Conservation (phyloP, 2,113 vertebrate genomes). For the Brienomyrus longianalis region DNA sequence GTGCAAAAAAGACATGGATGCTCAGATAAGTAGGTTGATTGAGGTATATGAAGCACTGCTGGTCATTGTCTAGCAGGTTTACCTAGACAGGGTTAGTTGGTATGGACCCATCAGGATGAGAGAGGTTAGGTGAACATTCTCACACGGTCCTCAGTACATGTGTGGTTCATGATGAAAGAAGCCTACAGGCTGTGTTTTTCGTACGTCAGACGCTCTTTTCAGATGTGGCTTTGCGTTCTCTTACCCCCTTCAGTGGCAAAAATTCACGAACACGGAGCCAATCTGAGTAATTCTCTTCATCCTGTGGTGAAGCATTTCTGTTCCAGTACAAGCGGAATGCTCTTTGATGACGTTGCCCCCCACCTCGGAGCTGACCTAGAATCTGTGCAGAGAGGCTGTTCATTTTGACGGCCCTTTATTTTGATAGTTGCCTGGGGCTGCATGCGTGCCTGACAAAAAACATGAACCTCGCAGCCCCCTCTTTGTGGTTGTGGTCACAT, state of each 20-base stretch:
- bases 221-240: neutral
- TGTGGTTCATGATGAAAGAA: neutral
- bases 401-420: neutral
- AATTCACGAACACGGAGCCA: neutral
- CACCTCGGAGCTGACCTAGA: neutral
- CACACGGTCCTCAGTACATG: neutral
- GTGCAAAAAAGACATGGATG: neutral
- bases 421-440: neutral
- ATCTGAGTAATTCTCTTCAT: neutral
- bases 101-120: neutral
- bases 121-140: neutral
- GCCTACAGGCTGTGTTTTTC: neutral
- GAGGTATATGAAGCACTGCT: neutral
- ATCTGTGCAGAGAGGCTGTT: neutral
- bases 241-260: neutral
- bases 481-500: neutral
- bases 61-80: neutral
- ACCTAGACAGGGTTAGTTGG: neutral
- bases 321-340: neutral
- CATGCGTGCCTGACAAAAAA: neutral
- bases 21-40: neutral
- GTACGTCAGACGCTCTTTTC: neutral
- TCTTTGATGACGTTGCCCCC: neutral
- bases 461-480: neutral
- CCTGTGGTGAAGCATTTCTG: neutral